Conservation (phyloP, 92 coral and sea anemone genomes). For the Meandrina meandrites region DNA sequence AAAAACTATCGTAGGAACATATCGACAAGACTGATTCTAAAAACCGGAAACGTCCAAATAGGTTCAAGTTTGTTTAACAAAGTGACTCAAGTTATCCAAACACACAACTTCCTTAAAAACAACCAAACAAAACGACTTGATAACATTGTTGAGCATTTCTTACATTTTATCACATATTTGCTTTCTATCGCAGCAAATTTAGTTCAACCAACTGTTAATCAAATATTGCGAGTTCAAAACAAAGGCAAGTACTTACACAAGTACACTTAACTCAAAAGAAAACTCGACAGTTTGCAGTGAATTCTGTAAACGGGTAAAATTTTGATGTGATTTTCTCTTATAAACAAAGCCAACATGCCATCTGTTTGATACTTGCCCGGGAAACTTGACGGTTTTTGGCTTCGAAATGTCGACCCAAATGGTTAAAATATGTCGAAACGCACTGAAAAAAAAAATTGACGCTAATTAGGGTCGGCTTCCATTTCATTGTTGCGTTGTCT, state of each 20-base stretch:
- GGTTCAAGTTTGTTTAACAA: background rate
- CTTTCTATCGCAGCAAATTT: background rate
- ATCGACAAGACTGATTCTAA: background rate
- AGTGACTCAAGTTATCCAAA: background rate
- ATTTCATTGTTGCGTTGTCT: background rate
- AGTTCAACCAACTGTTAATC: background rate
- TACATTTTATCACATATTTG: background rate
- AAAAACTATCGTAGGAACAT: background rate
- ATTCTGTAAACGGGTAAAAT: background rate
- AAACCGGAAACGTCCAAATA: background rate
- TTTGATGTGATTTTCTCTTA: background rate
- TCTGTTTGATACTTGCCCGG: background rate
- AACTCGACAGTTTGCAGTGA: background rate
- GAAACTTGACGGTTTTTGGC: too few relatives aligned
- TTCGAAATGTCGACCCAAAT: background rate
- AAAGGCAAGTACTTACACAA: background rate
- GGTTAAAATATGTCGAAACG: too few relatives aligned
- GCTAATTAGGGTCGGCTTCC: background rate
- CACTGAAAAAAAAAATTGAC: background rate
- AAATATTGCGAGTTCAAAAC: background rate
- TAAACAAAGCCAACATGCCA: background rate
- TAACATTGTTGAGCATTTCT: background rate
- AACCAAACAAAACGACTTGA: background rate
- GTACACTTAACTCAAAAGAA: background rate
- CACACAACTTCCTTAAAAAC: background rate